Evolutionary conservation across 2,888 invertebrate species (phyloP), one percentile per base, ranked within the genome.

Genomic region (Agrotis ipsilon): DNA sequence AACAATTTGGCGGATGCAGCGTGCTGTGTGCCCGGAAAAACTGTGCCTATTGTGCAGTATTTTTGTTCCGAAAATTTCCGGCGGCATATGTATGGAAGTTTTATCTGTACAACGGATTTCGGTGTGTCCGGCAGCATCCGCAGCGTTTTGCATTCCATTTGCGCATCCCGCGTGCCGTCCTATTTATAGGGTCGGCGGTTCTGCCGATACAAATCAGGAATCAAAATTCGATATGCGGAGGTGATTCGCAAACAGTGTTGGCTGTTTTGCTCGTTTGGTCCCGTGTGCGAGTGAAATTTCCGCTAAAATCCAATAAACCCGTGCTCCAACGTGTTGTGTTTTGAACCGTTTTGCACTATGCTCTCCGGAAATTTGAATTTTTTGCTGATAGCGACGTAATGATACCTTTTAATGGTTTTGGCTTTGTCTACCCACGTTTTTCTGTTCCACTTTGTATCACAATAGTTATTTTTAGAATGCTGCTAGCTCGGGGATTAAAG

Each of bases 261-360:
- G 78, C 70, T 86, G 87, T 88, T 86, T 86, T 86, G 91, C 88
- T 91, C 90, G 90, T 91, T 90, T 89, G 87, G 89, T 84, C 82
- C 81, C 81, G 86, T 83, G 86, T 80, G 79, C 88, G 89, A 92
- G 91, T 87, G 91, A 92, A 93, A 94, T 94, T 94, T 94, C 94
- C 94, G 91, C 91, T 94, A 91, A 94, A 95, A 94, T 94, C 92
- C 95, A 94, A 95, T 95, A 94, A 94, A 92, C 90, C 86, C 88
- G 80, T 86, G 82, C 84, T 84, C 54, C 65, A 14, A 87, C 84
- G 86, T 84, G 89, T 86, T 88, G 86, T 85, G 83, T 88, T 86
- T 74, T 74, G 69, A 73, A 71, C 58, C 66, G 63, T 79, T 82
- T 76, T 84, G 75, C 64, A 74, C 81, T 78, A 84, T 83, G 72